Evolutionary conservation across 2,113 vertebrate genomes (phyloP).

Genomic region (Siniperca knerii): DNA sequence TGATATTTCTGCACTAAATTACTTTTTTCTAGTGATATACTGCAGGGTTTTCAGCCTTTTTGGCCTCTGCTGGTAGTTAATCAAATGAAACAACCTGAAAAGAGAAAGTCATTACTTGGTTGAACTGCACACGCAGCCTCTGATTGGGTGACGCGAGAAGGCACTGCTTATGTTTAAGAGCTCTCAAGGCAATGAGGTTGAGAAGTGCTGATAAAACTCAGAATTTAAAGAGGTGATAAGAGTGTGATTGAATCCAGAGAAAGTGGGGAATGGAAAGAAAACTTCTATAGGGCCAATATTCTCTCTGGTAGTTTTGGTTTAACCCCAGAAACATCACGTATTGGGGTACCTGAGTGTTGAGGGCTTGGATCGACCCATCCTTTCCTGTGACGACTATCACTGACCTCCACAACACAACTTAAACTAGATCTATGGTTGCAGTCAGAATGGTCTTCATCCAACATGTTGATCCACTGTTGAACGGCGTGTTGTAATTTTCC

Average conservation of each 20-base stretch:
- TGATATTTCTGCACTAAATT: background rate
- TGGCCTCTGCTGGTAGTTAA: background rate
- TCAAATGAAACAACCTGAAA: slow-evolving; percentile 3
- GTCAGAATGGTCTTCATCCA: background rate
- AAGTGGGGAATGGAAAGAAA: slow-evolving; percentile 18
- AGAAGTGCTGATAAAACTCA: background rate
- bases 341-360: background rate
- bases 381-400: background rate
- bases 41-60: background rate
- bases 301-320: background rate
- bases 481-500: background rate
- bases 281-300: background rate
- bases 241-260: slow-evolving; percentile 31
- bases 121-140: background rate
- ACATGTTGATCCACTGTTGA: background rate
- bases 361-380: background rate
- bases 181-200: background rate
- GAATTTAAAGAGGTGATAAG: slow-evolving; percentile 41
- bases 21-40: background rate
- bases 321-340: background rate
- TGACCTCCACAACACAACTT: background rate
- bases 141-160: background rate
- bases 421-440: background rate
- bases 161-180: slow-evolving; percentile 8
- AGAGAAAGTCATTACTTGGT: background rate